Base-by-base conservation (phyloP, 1,140 invertebrate genomes). In the Halesus radiatus region DNA sequence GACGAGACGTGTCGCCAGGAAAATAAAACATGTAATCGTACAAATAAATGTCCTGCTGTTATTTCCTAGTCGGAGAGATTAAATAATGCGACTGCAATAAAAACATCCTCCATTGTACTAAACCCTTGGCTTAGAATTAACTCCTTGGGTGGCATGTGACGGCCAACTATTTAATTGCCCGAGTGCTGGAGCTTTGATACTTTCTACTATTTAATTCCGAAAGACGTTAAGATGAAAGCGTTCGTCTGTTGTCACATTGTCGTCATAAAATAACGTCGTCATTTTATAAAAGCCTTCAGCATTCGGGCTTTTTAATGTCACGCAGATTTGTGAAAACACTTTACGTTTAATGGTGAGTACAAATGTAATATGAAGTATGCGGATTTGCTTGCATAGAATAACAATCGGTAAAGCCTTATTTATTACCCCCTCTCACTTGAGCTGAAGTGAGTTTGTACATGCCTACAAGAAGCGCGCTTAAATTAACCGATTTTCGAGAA, bases 61-160 rank as follows among this genome's bases (percentile, higher is more conserved):
- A 50, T 66, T 22, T 77, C 53, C 60, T 15, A 62, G 76, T 62
- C 77, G 74, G 78, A 78, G 29, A 76, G 80, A 81, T 81, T 81
- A 79, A 81, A 81, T 58, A 58, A 73, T 16, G 58, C 58, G 64
- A 2, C 60, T 52, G 77, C 73, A 75, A 79, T 81, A 81, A 81
- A 81, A 81, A 60, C 74, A 74, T 73, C 54, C 76, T 8, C 54
- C 50, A 22, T 54, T 60, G 37, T 50, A 75, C 18, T 70, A 66
- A 78, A 70, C 22, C 18, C 32, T 18, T 10, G 16, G 32, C 37
- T 70, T 29, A 16, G 76, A 23, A 77, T 26, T 70, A 68, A 70
- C 15, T 50, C 76, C 22, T 70, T 45, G 22, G 56, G 8, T 29
- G 76, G 53, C 37, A 16, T 37, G 37, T 37, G 56, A 64, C 45